Evolutionary conservation across 2,888 invertebrate genomes (phyloP).

Genomic region (Hypercompe scribonia): DNA sequence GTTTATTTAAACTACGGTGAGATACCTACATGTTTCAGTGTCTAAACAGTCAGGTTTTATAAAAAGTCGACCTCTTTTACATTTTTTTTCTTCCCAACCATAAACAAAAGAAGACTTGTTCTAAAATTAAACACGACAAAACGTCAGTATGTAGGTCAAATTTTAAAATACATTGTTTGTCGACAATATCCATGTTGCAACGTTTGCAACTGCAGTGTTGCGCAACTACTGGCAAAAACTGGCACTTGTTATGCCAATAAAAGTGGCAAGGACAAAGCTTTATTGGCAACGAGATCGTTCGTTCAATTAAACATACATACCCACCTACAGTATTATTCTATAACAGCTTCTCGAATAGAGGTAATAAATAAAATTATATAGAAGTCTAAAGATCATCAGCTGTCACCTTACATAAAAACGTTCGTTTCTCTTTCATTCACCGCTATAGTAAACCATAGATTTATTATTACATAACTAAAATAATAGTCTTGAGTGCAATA

Average conservation of each 20-base stretch:
- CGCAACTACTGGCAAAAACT: conserved; percentile 73
- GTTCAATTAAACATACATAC: conserved; percentile 9
- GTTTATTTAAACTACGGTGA: background rate
- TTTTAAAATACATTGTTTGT: conserved; percentile 50
- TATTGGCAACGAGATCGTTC: conserved; percentile 38
- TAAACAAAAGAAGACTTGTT: conserved; percentile 54
- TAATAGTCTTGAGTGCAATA: conserved; percentile 26
- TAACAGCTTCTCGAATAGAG: background rate
- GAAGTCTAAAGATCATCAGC: background rate
- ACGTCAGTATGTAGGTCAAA: conserved; percentile 68
- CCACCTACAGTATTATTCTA: background rate
- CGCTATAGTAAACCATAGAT: conserved; percentile 34
- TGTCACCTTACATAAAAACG: conserved; percentile 23
- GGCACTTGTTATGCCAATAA: conserved; percentile 61
- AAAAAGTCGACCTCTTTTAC: conserved; percentile 10
- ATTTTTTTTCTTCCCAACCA: conserved; percentile 33
- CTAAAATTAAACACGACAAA: conserved; percentile 61
- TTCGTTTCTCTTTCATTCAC: conserved; percentile 31
- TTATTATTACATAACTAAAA: conserved; percentile 42
- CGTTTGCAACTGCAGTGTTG: conserved; percentile 74
- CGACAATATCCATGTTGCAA: conserved; percentile 70
- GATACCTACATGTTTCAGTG: background rate
- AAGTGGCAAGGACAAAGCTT: conserved; percentile 43
- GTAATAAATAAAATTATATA: background rate
- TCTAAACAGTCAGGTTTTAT: background rate